Base-by-base conservation (phyloP, 2,797 vertebrate genomes). In the Lepidocolaptes lacrymiger region DNA sequence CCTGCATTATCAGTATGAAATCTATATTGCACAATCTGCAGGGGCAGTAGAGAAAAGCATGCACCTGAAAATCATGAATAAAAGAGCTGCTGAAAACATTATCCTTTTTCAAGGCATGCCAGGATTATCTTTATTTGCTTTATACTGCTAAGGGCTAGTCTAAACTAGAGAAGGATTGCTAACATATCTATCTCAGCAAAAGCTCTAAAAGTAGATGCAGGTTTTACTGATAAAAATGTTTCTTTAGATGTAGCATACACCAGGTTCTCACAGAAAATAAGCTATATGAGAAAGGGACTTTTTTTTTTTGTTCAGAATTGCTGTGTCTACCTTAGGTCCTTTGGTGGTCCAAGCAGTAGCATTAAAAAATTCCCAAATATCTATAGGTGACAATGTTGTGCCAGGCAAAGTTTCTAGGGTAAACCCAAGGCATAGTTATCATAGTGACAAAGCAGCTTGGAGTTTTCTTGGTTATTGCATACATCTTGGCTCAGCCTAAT, bases 81-180 rank as follows among this genome's bases (percentile, higher is more conserved):
- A 95, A 95, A 89, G 54, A 51, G 14, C 43, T 77, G 41, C 43
- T 88, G 79, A 93, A 95, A 95, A 81, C 39, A 77, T 66, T 79
- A 88, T 77, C 52, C 32, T 88, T 96, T 94, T 95, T 88, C 66
- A 90, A 94, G 73, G 24, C 54, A 78, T 72, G 46, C 18, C n/a
- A 69, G 73, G 49, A 91, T 91, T 93, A 89, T 75, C 82, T 95
- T 93, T 96, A 95, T 94, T 95, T 95, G 76, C 64, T 83, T 93
- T 89, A 46, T 87, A 71, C 41, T 85, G 72, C 72, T 93, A 85
- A 61, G 36, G 76, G 72, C 66, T 79, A 69, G 66, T 69, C 46
- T 88, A 85, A 94, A 74, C 26, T 77, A 61, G 56, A 85, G 79
- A 82, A 30, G 44, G 26, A 77, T 82, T 87, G 63, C 74, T 89